These are phyloP conservation scores for Kryptolebias marmoratus DNA, from an alignment of 2,113 vertebrate species.

Conservation along the genomic window DNA sequence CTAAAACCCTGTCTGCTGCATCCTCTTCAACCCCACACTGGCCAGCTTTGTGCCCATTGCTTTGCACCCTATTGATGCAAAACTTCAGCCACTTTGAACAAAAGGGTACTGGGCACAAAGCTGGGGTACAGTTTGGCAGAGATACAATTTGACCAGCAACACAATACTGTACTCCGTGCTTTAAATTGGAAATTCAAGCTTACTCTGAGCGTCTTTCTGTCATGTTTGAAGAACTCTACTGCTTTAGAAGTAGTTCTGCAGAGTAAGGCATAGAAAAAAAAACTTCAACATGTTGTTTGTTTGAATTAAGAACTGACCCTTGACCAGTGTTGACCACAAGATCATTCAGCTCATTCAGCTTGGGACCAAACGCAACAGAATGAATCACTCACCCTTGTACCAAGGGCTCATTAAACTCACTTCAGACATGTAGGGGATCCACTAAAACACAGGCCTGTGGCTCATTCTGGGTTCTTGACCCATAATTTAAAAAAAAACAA, in stretches of 20 bases:
- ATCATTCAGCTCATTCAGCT: conserved; percentile 47
- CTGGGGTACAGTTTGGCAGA: too few relatives aligned
- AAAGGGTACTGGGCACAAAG: too few relatives aligned
- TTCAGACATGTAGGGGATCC: conserved; percentile 43
- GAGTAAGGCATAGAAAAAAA: background rate
- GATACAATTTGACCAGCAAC: too few relatives aligned
- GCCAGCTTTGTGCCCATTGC: too few relatives aligned
- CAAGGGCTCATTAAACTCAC: conserved; percentile 54
- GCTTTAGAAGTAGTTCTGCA: conserved; percentile 14
- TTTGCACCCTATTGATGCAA: too few relatives aligned
- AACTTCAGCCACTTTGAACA: too few relatives aligned
- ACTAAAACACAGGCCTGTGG: conserved; percentile 50
- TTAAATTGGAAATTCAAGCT: background rate
- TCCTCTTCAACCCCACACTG: too few relatives aligned
- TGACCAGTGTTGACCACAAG: conserved; percentile 41
- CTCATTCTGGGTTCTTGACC: conserved; percentile 61
- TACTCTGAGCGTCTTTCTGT: conserved; percentile 10
- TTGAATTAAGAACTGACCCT: conserved; percentile 61
- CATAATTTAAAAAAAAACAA: conserved; percentile 54
- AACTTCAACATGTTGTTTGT: conserved; percentile 49
- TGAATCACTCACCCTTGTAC: conserved; percentile 62
- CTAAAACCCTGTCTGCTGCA: too few relatives aligned
- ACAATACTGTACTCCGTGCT: too few relatives aligned
- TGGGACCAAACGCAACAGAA: conserved; percentile 48
- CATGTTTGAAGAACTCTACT: conserved; percentile 1